These are phyloP conservation scores for Parambassis ranga DNA, from an alignment of 2,797 vertebrate species.

Conservation along the genomic window DNA sequence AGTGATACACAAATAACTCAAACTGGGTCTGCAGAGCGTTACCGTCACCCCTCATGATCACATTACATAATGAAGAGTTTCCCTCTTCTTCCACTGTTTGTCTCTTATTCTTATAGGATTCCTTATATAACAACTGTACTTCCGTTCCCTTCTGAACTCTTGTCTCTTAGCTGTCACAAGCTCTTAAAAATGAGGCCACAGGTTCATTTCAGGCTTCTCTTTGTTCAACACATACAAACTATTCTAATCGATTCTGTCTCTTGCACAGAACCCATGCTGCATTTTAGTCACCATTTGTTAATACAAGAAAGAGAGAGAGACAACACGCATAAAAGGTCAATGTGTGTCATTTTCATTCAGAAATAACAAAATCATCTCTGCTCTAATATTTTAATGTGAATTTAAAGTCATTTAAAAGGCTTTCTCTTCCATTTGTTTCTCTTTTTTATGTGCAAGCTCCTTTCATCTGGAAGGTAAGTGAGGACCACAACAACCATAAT, in stretches of 20 bases:
- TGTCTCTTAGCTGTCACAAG: slow-evolving; percentile 28
- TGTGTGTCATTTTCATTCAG: neutral
- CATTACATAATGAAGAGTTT: slow-evolving; percentile 17
- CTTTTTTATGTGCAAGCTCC: neutral
- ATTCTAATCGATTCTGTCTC: neutral
- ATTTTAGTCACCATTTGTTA: neutral
- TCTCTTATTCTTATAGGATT: slow-evolving; percentile 18
- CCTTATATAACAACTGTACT: slow-evolving; percentile 15
- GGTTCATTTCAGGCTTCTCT: slow-evolving; percentile 3
- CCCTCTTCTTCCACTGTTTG: slow-evolving; percentile 11
- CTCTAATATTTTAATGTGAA: neutral
- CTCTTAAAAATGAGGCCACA: slow-evolving; percentile 35
- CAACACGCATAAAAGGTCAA: neutral
- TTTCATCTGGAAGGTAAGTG: neutral
- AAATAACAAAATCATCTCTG: neutral
- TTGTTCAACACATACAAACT: neutral
- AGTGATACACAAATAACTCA: neutral
- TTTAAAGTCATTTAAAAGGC: neutral
- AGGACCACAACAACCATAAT: neutral
- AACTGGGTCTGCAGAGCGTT: neutral
- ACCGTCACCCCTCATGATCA: neutral
- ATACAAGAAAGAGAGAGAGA: neutral
- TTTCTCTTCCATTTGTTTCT: neutral
- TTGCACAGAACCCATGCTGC: neutral
- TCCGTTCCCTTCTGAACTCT: slow-evolving; percentile 12